Percentiles rank a stretch among this genome's conserved stretches.
These are phyloP conservation scores for Cichladusa arquata DNA, from an alignment of 2,113 vertebrate genomes.

Conservation along the genomic window DNA sequence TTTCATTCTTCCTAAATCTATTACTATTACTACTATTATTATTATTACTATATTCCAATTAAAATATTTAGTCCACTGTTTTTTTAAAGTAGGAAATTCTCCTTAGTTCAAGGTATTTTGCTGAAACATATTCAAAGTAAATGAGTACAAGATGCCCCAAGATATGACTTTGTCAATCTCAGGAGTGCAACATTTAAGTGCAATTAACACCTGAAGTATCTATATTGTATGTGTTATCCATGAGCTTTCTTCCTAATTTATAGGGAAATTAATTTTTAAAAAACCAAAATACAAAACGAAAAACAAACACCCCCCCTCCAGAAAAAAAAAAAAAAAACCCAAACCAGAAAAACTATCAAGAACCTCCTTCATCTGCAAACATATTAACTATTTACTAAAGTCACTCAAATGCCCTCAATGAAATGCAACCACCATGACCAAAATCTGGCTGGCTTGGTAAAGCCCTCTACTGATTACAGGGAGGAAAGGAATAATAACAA, in stretches of 20 bases:
- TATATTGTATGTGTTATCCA: neutral
- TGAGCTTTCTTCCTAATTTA: neutral
- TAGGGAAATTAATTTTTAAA: neutral
- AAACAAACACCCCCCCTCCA: no score
- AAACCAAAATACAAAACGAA: neutral
- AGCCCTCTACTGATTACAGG: slow-evolving; percentile 21
- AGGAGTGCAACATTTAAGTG: neutral
- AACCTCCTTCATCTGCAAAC: neutral
- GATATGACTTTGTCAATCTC: neutral
- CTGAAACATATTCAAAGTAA: neutral
- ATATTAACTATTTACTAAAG: neutral
- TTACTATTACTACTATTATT: neutral
- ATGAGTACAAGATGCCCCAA: neutral
- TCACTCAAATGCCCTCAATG: neutral
- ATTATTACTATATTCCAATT: neutral
- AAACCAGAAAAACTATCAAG: neutral
- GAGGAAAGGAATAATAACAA: neutral
- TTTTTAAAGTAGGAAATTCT: neutral
- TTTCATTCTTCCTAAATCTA: neutral
- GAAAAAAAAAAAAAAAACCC: no score
- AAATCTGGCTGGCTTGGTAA: neutral
- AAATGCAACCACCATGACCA: neutral
- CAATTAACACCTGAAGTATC: neutral
- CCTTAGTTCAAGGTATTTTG: neutral
- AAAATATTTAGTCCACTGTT: neutral